phyloP scores from a whole-genome alignment of 2,888 invertebrate species.

The Cryptus viduatorius region DNA sequence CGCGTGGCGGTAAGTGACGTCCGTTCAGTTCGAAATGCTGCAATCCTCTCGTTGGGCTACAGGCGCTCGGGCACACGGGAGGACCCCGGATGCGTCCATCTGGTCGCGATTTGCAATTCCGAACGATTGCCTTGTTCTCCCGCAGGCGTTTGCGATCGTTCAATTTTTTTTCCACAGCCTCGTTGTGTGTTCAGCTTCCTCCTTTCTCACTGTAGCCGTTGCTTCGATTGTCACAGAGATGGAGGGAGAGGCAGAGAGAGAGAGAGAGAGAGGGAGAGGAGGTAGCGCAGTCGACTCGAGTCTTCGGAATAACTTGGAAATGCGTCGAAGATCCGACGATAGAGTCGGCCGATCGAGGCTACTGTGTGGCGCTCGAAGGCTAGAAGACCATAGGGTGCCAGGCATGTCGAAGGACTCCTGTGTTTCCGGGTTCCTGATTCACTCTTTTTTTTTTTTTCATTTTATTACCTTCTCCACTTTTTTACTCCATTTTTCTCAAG shows the following conservation, averaged over 20 bases:
- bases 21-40: conserved; percentile 31
- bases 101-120: conserved; percentile 78
- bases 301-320: conserved; percentile 54
- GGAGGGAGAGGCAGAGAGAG: conserved; percentile 26
- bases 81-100: conserved; percentile 72
- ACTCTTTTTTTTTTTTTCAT: conserved; percentile 49
- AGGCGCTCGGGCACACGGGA: conserved; percentile 20
- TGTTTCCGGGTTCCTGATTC: conserved; percentile 66
- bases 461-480: conserved; percentile 29
- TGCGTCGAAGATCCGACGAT: conserved; percentile 42
- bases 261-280: neutral
- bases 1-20: conserved; percentile 49
- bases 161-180: conserved; percentile 41
- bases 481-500: conserved; percentile 54
- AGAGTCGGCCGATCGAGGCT: conserved; percentile 50
- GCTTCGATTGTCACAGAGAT: conserved; percentile 48
- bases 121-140: conserved; percentile 63
- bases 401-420: conserved; percentile 60
- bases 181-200: conserved; percentile 47
- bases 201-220: conserved; percentile 42
- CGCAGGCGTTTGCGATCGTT: conserved; percentile 51
- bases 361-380: conserved; percentile 65
- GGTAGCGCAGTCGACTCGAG: neutral
- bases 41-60: conserved; percentile 1
- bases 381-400: conserved; percentile 43